phyloP scores from a whole-genome alignment of 2,113 vertebrate genomes.

The Eudyptes chrysolophus region DNA sequence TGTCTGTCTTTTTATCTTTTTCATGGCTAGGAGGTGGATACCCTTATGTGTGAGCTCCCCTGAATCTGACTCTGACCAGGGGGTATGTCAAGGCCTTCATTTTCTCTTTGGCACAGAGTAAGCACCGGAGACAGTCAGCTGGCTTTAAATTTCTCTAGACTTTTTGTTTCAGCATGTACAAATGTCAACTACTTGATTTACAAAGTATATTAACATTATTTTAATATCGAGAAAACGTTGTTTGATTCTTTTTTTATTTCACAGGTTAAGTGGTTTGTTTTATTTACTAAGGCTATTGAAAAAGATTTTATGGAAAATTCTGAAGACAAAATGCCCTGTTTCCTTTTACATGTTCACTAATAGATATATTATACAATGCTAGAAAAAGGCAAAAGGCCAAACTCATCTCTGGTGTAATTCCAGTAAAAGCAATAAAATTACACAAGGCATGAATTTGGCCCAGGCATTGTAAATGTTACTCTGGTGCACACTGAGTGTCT shows the following conservation, averaged over 20 bases:
- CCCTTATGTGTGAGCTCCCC: neutral
- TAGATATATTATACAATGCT: constrained; percentile 59
- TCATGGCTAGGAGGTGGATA: neutral
- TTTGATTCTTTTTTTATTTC: constrained; percentile 26
- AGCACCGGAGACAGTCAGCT: neutral
- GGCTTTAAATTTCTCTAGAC: constrained; percentile 50
- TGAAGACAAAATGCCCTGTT: constrained; percentile 29
- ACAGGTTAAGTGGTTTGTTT: constrained; percentile 34
- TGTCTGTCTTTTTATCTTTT: neutral
- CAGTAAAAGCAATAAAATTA: constrained; percentile 70
- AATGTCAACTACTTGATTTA: constrained; percentile 48
- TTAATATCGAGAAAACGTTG: constrained; percentile 8
- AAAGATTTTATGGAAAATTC: constrained; percentile 29
- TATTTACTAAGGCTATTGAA: constrained; percentile 42
- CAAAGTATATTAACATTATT: constrained; percentile 47
- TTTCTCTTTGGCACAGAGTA: constrained; percentile 3
- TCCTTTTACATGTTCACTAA: constrained; percentile 42
- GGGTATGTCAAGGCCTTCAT: constrained; percentile 55
- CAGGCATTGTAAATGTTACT: constrained; percentile 68
- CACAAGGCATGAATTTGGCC: constrained; percentile 72
- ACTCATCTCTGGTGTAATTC: constrained; percentile 64
- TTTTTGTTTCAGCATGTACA: constrained; percentile 29
- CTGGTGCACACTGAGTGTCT: constrained; percentile 53
- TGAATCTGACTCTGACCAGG: constrained; percentile 22
- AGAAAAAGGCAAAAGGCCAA: constrained; percentile 60